Evolutionary conservation across 2,888 invertebrate genomes (phyloP), one percentile per base, ranked within the genome.

Genomic region (Mesorhabditis belari): DNA sequence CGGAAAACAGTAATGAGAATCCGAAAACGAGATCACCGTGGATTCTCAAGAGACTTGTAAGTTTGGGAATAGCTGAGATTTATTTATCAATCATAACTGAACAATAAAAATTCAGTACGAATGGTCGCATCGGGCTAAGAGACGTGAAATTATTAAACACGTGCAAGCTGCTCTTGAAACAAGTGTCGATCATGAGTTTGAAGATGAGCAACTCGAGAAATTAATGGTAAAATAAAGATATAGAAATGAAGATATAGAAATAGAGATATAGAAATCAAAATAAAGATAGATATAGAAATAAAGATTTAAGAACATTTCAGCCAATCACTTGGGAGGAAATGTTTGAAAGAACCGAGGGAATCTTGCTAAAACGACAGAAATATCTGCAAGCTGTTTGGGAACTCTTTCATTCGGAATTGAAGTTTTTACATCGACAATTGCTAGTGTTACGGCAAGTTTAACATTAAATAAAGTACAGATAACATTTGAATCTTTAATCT

Each of bases 361-460:
- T 66, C 35, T 64, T 64, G 2, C 12, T 56, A 9, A 5, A 57
- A 1, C 60, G 63, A 35, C 58, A 68, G 9, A 73, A 71, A 56
- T 71, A 71, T 53, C 67, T 73, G 35, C 69, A 75, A 66, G 64
- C 75, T 56, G 67, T 72, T 19, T 87, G 87, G 87, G 87, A 87
- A 77, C 81, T 87, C 6, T 87, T 87, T 79, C 86, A 86, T 77
- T 85, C 85, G 65, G 86, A 87, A 78, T 84, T 85, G 71, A 84
- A 85, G 64, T 87, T 87, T 77, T 84, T 87, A 27, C 84, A 85
- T 60, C 85, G 86, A 65, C 86, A 87, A 77, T 82, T 87, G 27
- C 86, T 87, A 84, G 86, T 86, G 21, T 82, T 87, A 27, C 86
- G 86, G 76, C 75, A 57, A 55, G 57, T 25, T 23, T 19, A 9